Conservation (phyloP, 2,797 vertebrate species). For the Staurois parvus region DNA sequence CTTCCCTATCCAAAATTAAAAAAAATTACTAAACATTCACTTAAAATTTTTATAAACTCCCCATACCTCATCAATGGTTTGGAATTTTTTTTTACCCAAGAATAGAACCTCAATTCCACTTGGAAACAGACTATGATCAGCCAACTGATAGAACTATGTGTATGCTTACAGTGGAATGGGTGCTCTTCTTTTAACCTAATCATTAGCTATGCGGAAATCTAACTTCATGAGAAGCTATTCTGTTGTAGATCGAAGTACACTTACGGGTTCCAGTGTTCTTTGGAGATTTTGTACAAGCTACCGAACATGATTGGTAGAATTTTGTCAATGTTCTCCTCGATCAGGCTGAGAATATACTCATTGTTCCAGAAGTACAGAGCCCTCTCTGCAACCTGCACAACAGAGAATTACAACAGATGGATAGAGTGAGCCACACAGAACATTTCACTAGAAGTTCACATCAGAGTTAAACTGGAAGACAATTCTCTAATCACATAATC, state of each 20-base stretch:
- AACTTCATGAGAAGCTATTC: no score
- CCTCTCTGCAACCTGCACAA: conserved; percentile 91
- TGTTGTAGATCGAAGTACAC: conserved; percentile 66
- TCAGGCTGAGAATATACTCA: conserved; percentile 97
- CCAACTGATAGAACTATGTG: no score
- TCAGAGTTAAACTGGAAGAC: background rate
- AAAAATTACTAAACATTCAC: no score
- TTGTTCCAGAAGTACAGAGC: conserved; percentile 99
- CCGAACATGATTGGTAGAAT: conserved; percentile 97
- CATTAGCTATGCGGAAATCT: no score
- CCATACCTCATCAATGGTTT: no score
- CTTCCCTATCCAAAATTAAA: no score
- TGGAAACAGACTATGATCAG: no score
- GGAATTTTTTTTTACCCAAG: no score
- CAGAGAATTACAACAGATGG: background rate
- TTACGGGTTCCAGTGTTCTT: conserved; percentile 99
- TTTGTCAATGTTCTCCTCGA: conserved; percentile 96
- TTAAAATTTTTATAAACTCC: no score
- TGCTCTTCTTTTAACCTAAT: no score
- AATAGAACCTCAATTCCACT: no score
- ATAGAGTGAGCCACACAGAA: background rate
- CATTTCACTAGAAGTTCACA: background rate
- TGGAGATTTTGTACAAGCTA: conserved; percentile 97
- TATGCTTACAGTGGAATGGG: no score
- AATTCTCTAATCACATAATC: background rate